Base-by-base conservation (phyloP, 2,888 invertebrate genomes). In the Agrochola macilenta region DNA sequence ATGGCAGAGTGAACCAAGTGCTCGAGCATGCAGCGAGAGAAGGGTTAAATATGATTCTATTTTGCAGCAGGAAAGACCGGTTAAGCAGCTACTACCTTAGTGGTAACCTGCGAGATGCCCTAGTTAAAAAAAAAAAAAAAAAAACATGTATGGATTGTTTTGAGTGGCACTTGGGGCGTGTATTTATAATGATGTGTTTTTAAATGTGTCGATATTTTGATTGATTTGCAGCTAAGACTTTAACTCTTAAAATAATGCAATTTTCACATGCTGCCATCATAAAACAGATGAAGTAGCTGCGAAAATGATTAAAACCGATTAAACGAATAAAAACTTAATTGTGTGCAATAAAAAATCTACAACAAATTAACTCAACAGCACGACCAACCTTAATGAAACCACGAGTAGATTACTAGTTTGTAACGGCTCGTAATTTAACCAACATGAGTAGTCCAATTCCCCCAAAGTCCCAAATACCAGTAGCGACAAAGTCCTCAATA, bases 401-500 rank as follows among this genome's bases (percentile, higher is more conserved):
- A 20, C 60, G 46, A 66, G 70, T 14, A 61, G 39, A 79, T 82
- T 82, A 79, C 68, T 54, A 66, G 65, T 65, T 83, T 46, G 58
- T 66, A 68, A 30, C 35, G 39, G 58, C 17, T 54, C 49, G 39
- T 81, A 82, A 82, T 68, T 76, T 26, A 12, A 43, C 43, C 43
- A 64, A 26, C 69, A 52, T 70, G 79, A 83, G 83, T 74, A 78
- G 83, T 69, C 69, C 63, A 69, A 71, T 78, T 83, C 64, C 39
- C 23, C 46, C 30, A 35, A 74, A 83, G 30, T 84, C 69, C 69
- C 58, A 61, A 65, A 85, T 39, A 85, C 85, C 80, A 81, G 63
- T 74, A 77, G 74, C 81, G 80, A 74, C 63, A 61, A 68, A 82
- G 49, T 65, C 63, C 66, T 54, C 77, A 54, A 83, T 69, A 85